Evolutionary conservation across 2,113 vertebrate genomes (phyloP).

Genomic region (Brienomyrus longianalis): DNA sequence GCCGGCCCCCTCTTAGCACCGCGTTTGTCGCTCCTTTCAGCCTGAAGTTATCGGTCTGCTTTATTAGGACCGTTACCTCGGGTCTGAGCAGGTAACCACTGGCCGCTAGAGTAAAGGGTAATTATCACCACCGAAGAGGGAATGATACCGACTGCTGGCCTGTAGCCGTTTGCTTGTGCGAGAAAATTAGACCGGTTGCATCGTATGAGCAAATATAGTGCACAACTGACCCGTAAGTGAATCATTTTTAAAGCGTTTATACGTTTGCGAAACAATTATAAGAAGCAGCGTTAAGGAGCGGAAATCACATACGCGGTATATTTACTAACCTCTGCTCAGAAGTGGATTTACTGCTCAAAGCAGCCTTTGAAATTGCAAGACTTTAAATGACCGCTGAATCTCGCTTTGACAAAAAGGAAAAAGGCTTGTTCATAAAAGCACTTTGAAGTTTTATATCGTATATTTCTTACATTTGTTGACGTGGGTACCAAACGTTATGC

Average conservation of each 20-base stretch:
- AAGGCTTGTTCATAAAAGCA: neutral
- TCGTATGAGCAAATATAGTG: neutral
- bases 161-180: neutral
- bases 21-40: neutral
- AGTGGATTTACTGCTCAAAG: neutral
- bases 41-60: neutral
- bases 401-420: neutral
- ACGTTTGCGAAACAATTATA: neutral
- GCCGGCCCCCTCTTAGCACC: neutral
- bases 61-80: neutral
- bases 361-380: neutral
- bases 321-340: neutral
- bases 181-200: neutral
- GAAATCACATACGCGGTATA: neutral
- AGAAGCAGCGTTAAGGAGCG: neutral
- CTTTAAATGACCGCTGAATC: neutral
- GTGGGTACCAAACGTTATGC: neutral
- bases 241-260: neutral
- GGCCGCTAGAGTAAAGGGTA: neutral
- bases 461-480: neutral
- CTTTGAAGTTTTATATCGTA: neutral
- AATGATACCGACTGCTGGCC: neutral
- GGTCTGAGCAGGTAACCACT: neutral
- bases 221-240: neutral
- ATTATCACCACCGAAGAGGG: neutral